Conservation (phyloP, 1,140 invertebrate species). For the Goniozus legneri region DNA sequence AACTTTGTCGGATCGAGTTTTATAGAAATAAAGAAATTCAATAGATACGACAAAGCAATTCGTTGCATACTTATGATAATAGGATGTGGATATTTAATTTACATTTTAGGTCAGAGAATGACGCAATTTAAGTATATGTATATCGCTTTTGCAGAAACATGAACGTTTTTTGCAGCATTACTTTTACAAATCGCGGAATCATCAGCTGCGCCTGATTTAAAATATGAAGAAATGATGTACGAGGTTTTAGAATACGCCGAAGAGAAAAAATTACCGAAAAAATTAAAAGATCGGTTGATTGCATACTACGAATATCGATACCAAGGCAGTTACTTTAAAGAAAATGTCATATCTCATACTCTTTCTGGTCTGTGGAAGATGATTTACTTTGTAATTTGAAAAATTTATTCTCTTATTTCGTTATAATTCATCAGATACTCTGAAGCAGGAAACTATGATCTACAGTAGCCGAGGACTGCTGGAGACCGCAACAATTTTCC, state of each 20-base stretch:
- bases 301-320: constrained; percentile 38
- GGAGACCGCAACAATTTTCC: constrained; percentile 25
- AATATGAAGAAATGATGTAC: constrained; percentile 35
- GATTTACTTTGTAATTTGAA: background rate
- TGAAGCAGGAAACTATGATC: constrained; percentile 34
- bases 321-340: constrained; percentile 37
- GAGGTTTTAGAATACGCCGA: constrained; percentile 32
- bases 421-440: constrained; percentile 21
- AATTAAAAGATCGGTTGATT: constrained; percentile 27
- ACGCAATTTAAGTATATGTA: constrained; percentile 1
- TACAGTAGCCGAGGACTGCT: constrained; percentile 26
- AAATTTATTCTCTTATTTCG: constrained; percentile 1
- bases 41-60: constrained; percentile 23
- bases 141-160: constrained; percentile 3
- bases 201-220: constrained; percentile 28
- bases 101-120: constrained; percentile 30
- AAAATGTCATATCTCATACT: constrained; percentile 30
- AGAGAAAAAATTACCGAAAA: constrained; percentile 27
- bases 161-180: constrained; percentile 23
- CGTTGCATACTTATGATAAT: constrained; percentile 28
- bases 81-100: constrained; percentile 33
- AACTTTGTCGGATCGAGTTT: constrained; percentile 33
- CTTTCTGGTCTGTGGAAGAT: constrained; percentile 28
- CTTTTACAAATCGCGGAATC: constrained; percentile 31
- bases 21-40: constrained; percentile 20